These are phyloP conservation scores for Latrodectus geometricus DNA, from an alignment of 1,140 invertebrate species.

Conservation along the genomic window DNA sequence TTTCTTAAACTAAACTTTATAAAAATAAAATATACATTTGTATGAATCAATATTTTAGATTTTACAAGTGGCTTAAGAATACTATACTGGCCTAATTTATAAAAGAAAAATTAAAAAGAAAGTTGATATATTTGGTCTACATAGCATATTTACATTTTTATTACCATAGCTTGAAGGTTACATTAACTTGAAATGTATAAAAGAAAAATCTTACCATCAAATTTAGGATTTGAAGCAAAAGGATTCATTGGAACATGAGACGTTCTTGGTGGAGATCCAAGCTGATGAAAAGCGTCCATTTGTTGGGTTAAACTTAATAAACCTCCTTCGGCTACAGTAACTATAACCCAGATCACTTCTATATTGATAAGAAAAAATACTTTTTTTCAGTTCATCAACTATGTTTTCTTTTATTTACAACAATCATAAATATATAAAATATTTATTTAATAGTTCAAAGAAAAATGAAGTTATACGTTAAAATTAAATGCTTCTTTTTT, in stretches of 20 bases:
- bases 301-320: slow-evolving; percentile 79
- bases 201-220: slow-evolving; percentile 23
- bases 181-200: background rate
- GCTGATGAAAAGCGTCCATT: slow-evolving; percentile 73
- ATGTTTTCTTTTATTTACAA: too few relatives aligned
- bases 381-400: too few relatives aligned
- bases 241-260: slow-evolving; percentile 48
- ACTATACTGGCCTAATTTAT: background rate
- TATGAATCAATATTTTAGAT: too few relatives aligned
- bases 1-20: too few relatives aligned
- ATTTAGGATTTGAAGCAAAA: slow-evolving; percentile 50
- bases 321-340: slow-evolving; percentile 77
- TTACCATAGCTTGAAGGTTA: too few relatives aligned
- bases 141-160: background rate
- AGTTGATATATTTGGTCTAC: background rate
- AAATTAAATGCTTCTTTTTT: too few relatives aligned
- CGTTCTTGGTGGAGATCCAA: slow-evolving; percentile 65
- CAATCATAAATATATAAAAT: too few relatives aligned
- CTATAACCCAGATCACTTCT: slow-evolving; percentile 80
- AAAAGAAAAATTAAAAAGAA: background rate
- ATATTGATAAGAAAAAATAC: slow-evolving; percentile 52
- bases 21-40: too few relatives aligned
- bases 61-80: background rate
- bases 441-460: too few relatives aligned
- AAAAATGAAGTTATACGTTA: too few relatives aligned